A percentile compares a stretch with the other conserved stretches of the same genome.
These are phyloP conservation scores for Lathamus discolor DNA, from an alignment of 2,113 vertebrate species.

Conservation along the genomic window DNA sequence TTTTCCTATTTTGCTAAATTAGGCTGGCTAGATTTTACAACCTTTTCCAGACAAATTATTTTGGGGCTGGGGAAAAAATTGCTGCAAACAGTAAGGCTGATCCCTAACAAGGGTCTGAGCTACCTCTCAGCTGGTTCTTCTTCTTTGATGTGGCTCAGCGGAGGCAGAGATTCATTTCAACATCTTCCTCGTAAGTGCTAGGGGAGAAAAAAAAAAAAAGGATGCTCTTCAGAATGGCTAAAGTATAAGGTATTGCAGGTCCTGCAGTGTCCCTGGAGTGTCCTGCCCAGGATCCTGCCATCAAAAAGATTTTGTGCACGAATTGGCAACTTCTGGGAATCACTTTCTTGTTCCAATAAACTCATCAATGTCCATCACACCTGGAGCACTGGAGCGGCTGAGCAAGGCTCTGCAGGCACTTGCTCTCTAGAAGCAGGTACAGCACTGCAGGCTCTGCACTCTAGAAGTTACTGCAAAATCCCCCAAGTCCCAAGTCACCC, in stretches of 20 bases:
- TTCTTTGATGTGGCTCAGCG: neutral
- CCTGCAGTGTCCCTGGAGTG: neutral
- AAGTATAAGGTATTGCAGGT: neutral
- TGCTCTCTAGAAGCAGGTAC: neutral
- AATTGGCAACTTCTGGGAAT: neutral
- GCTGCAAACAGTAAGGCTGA: neutral
- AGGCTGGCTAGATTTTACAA: neutral
- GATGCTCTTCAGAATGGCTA: neutral
- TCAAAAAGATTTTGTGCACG: neutral
- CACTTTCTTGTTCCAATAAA: neutral
- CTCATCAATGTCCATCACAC: neutral
- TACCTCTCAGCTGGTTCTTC: neutral
- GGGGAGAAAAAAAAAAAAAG: neutral
- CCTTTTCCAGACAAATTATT: conserved; percentile 5
- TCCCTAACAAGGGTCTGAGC: neutral
- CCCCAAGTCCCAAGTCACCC: neutral
- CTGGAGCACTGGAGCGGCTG: neutral
- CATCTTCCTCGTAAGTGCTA: neutral
- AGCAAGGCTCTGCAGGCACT: neutral
- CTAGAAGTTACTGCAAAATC: neutral
- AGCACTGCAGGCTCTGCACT: neutral
- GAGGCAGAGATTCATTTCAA: neutral
- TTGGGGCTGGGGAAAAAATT: neutral
- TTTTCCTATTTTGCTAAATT: neutral
- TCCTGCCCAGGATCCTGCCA: neutral